phyloP scores from a whole-genome alignment of 1,140 invertebrate genomes.

The Vanessa tameamea region DNA sequence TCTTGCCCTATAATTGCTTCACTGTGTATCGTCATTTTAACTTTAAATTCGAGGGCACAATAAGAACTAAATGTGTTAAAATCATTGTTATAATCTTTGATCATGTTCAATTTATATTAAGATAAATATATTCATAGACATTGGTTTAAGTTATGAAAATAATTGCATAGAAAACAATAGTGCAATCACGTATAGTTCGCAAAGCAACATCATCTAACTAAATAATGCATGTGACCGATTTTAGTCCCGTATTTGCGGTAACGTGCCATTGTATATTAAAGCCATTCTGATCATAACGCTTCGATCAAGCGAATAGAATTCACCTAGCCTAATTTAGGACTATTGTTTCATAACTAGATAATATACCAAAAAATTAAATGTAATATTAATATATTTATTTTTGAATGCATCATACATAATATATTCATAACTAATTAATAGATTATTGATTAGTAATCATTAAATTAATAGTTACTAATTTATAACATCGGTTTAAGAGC shows the following conservation, averaged over 20 bases:
- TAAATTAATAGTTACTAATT: too few relatives aligned
- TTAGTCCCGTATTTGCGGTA: constrained; percentile 42
- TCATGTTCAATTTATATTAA: not conserved
- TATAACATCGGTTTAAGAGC: too few relatives aligned
- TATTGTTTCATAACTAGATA: constrained; percentile 41
- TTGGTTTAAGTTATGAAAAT: not conserved
- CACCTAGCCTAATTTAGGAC: constrained; percentile 33
- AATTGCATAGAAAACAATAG: constrained; percentile 40
- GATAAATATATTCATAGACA: too few relatives aligned
- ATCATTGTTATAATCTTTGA: too few relatives aligned
- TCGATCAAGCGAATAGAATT: constrained; percentile 38
- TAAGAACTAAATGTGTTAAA: not conserved
- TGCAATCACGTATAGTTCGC: constrained; percentile 38
- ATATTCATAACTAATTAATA: too few relatives aligned
- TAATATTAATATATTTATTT: too few relatives aligned
- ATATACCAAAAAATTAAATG: too few relatives aligned
- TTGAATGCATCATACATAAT: too few relatives aligned
- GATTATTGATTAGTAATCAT: too few relatives aligned
- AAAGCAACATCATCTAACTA: constrained; percentile 38
- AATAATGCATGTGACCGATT: constrained; percentile 48
- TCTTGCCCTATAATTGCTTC: constrained; percentile 6
- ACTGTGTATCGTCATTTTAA: not conserved
- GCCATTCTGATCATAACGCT: constrained; percentile 26
- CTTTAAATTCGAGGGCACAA: not conserved
- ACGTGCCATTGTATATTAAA: constrained; percentile 37